Evolutionary conservation across 64 coral and sea anemone species (phyloP), one percentile per base, ranked within the genome.

Genomic region (Montipora foliosa): DNA sequence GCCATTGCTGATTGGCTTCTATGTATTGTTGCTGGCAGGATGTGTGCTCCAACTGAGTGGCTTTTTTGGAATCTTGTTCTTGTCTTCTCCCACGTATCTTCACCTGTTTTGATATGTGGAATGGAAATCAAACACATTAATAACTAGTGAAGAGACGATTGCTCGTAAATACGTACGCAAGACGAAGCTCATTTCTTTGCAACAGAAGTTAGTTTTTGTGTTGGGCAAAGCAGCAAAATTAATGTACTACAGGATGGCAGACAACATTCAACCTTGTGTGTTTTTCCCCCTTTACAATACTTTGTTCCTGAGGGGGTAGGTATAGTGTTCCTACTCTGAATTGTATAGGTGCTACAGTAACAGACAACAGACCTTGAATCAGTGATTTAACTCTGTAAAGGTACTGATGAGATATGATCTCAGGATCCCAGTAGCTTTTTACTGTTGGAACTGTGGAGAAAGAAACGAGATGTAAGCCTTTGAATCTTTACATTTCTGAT

Each of bases 1-100:
- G 8, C 17, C 19, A 77, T 67, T 80, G 70, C 91, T 77, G 60
- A 87, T 29, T 74, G 79, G 45, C 47, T 46, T 70, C 78, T 92
- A 11, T 53, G 44, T 13, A n/a, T 47, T 80, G 89, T 70, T 91
- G 77, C 77, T 12, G 89, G 78, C 46, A 47, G 17, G 4, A 95
- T 72, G 60, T 84, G 58, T 17, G 80, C 75, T 12, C 96, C 93
- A 53, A 97, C 87, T 24, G 80, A 79, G 77, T 97, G 93, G 37
- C 89, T 92, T 80, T 94, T 97, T 15, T 97, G 89, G 70, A 95
- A 97, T 67, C 79, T 74, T 59, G 78, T 94, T 25, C 51, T 87
- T 17, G 47, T 24, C 14, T 72, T 49, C 25, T 71, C 60, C 53
- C 75, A 59, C 29, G 67, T 16, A 61, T 79, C 62, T 67, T 59